Base-by-base conservation (phyloP, 2,888 invertebrate genomes). In the Sycophila texana region DNA sequence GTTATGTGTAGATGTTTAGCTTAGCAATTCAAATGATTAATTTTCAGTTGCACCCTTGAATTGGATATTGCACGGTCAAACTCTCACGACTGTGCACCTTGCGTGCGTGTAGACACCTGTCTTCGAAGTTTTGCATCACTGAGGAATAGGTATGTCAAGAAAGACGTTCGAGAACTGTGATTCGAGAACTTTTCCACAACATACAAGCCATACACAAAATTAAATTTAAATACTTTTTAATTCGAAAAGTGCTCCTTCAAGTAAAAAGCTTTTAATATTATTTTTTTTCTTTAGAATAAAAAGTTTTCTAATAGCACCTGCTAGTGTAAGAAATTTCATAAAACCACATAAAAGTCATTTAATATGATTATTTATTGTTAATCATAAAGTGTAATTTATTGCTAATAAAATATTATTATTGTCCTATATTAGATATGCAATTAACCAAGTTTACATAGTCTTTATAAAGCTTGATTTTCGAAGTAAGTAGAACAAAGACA, bases 21-120 rank as follows among this genome's bases (percentile, higher is more conserved):
- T 86, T 86, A 85, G 86, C 85, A 87, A 86, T 86, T 86, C 83
- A 86, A 86, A 85, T 86, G 76, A 74, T 74, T 60, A 78, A 76
- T 83, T 82, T 83, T 68, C 78, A 72, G 82, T 66, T 80, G 81
- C 82, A 86, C 80, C 84, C 84, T 85, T 86, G 85, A 85, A 84
- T 82, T 74, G 68, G 65, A 74, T 81, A 58, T 63, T 30, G 49
- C 49, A 7, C n/a, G 26, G 26, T n/a, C 60, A 13, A 22, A 53
- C 18, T 60, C 49, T n/a, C 30, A 57, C 22, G 18, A 14, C 18
- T 68, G 18, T 57, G 26, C 14, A 39, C 30, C 39, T 16, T 57
- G 30, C 18, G n/a, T 16, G 18, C 0, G 51, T 51, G 20, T 20
- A 63, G 63, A 55, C 61, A 63, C 51, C 39, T 53, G 60, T 67